A percentile compares a stretch with the other conserved stretches of the same genome.
Conservation (phyloP, 2,797 vertebrate genomes). For the Rhinella marina region DNA sequence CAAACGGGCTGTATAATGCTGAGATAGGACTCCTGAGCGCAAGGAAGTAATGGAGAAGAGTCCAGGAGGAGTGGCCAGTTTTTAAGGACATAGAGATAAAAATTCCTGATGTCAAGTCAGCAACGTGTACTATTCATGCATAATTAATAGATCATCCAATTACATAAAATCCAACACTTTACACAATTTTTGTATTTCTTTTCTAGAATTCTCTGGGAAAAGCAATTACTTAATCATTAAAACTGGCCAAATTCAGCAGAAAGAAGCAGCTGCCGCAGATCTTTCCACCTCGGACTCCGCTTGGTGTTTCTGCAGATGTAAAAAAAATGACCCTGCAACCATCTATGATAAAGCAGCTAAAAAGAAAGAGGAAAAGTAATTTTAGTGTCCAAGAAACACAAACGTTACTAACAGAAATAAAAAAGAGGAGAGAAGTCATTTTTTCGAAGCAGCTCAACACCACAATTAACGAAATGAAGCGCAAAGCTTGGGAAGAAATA, state of each 20-base stretch:
- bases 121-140: no score
- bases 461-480: constrained; percentile 93
- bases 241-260: constrained; percentile 57
- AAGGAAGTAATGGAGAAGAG: no score
- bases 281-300: constrained; percentile 24
- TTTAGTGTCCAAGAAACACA: constrained; percentile 95
- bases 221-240: constrained; percentile 31
- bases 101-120: no score
- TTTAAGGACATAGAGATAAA: no score
- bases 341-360: constrained; percentile 87
- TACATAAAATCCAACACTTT: neutral
- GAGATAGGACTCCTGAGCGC: no score
- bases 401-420: constrained; percentile 90
- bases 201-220: constrained; percentile 48
- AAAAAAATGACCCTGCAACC: constrained; percentile 49
- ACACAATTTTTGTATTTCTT: neutral
- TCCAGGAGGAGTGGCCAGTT: no score
- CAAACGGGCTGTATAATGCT: no score
- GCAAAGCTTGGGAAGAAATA: constrained; percentile 94
- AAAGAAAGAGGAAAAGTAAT: constrained; percentile 95
- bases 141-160: no score
- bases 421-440: constrained; percentile 88
- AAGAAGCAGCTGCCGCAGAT: constrained; percentile 39
- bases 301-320: constrained; percentile 18
- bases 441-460: constrained; percentile 95